phyloP scores from a whole-genome alignment of 2,888 invertebrate genomes.

The Escarpia spicata region DNA sequence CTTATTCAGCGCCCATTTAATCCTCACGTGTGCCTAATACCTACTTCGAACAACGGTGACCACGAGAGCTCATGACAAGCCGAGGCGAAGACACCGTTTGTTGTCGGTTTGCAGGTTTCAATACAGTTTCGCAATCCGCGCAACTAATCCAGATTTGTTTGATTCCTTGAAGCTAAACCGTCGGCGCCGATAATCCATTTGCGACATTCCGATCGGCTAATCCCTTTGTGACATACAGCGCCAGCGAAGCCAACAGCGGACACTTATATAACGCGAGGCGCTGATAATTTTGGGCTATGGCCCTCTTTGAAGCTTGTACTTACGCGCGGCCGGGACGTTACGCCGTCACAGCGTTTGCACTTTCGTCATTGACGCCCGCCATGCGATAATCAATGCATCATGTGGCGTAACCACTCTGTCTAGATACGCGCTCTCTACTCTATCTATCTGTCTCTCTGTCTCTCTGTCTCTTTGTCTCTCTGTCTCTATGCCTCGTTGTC shows the following conservation, averaged over 20 bases:
- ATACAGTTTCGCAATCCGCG: neutral
- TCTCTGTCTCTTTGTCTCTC: no score
- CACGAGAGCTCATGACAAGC: neutral
- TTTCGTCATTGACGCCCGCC: neutral
- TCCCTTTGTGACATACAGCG: neutral
- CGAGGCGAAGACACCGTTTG: neutral
- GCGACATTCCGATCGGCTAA: constrained; percentile 1
- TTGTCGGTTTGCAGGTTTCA: neutral
- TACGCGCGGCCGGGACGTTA: neutral
- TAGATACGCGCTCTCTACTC: no score
- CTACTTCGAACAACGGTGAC: neutral
- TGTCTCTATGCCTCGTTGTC: no score
- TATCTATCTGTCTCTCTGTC: no score
- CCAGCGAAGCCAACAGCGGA: neutral
- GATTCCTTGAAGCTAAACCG: neutral
- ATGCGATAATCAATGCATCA: neutral
- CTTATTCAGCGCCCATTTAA: neutral
- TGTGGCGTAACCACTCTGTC: neutral
- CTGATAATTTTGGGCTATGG: neutral
- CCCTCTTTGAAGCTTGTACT: neutral
- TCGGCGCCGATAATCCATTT: neutral
- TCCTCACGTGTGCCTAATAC: neutral
- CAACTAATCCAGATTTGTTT: neutral
- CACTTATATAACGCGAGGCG: neutral
- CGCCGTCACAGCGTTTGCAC: neutral